A percentile compares a stretch with the other conserved stretches of the same genome.
Conservation (phyloP, 2,888 invertebrate species). For the Drosophila flavopinicola region DNA sequence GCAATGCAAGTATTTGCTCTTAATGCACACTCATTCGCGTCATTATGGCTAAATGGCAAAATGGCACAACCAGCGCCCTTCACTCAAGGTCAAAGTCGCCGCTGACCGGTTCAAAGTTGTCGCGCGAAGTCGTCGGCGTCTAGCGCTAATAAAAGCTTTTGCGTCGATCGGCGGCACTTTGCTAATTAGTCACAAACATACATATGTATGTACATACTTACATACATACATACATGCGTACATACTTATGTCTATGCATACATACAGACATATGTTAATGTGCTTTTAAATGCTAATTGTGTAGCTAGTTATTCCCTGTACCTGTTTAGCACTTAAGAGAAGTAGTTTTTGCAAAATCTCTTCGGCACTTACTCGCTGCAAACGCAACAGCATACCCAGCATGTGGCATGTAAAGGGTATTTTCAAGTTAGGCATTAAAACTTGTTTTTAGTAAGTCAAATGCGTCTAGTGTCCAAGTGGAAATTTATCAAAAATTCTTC, state of each 20-base stretch:
- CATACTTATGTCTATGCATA: slow-evolving; percentile 22
- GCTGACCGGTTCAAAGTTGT: slow-evolving; percentile 65
- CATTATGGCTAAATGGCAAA: slow-evolving; percentile 70
- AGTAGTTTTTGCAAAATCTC: no score
- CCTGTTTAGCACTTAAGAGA: neutral
- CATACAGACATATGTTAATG: slow-evolving; percentile 30
- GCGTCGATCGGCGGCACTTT: slow-evolving; percentile 37
- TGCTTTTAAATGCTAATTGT: slow-evolving; percentile 25
- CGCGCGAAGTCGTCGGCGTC: slow-evolving; percentile 41
- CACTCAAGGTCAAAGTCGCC: slow-evolving; percentile 66
- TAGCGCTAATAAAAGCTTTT: slow-evolving; percentile 49
- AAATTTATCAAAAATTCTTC: no score
- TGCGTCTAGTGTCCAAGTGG: no score
- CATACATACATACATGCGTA: slow-evolving; percentile 10
- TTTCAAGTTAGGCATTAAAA: no score
- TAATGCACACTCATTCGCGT: slow-evolving; percentile 46
- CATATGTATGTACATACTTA: slow-evolving; percentile 11
- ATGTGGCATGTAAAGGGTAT: no score
- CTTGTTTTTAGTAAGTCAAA: no score
- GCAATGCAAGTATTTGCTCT: slow-evolving; percentile 47
- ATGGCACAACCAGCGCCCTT: slow-evolving; percentile 65
- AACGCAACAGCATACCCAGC: no score
- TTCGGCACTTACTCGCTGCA: no score
- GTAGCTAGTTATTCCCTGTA: slow-evolving; percentile 29
- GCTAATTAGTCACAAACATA: slow-evolving; percentile 42